Evolutionary conservation across 2,888 invertebrate species (phyloP).

Genomic region (Eilema sororculum): DNA sequence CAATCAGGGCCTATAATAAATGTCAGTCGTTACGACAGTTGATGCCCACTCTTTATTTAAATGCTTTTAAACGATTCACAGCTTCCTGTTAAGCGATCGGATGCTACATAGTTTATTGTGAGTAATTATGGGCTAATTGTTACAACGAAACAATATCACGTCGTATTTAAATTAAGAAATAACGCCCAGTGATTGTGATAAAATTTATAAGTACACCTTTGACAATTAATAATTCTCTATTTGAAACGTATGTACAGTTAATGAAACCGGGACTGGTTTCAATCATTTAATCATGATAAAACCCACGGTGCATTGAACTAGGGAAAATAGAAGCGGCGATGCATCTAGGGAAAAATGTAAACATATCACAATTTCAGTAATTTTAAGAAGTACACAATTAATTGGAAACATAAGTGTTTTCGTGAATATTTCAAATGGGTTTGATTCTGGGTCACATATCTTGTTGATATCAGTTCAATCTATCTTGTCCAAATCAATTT

Average conservation of each 20-base stretch:
- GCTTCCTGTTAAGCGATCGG: conserved; percentile 25
- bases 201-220: not conserved
- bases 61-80: conserved; percentile 32
- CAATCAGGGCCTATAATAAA: conserved; percentile 51
- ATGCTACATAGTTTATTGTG: not conserved
- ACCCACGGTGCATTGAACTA: too few species aligned
- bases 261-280: too few species aligned
- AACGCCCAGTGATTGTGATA: not conserved
- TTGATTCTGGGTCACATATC: not conserved
- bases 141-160: conserved; percentile 1
- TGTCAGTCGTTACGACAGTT: conserved; percentile 45
- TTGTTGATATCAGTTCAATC: not conserved
- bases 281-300: too few species aligned
- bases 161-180: not conserved
- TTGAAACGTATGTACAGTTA: not conserved
- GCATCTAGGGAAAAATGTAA: too few species aligned
- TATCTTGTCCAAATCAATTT: not conserved
- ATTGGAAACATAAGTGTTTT: too few species aligned
- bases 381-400: too few species aligned
- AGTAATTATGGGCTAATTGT: not conserved
- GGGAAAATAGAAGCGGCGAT: too few species aligned
- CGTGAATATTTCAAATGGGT: not conserved
- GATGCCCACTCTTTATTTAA: conserved; percentile 43
- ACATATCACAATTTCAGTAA: too few species aligned
- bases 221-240: not conserved